Evolutionary conservation across 2,888 invertebrate species (phyloP).

Genomic region (Tetragonisca angustula): DNA sequence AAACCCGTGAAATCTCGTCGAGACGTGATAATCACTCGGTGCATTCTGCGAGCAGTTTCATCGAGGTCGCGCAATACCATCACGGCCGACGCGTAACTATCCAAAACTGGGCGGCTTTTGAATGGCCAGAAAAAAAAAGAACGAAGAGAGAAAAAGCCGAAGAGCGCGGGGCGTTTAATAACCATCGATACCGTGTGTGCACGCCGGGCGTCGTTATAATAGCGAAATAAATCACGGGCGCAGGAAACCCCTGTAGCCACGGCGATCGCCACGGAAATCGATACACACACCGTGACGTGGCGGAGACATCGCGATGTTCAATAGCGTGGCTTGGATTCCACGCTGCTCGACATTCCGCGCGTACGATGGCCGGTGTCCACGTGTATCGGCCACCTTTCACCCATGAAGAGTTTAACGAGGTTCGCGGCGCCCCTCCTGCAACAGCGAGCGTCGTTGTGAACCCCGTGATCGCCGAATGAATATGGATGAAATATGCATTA

Average conservation of each 20-base stretch:
- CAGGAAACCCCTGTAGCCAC: constrained; percentile 49
- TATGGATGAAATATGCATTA: constrained; percentile 78
- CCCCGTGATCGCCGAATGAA: constrained; percentile 62
- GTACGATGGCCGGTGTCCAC: constrained; percentile 37
- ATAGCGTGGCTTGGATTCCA: constrained; percentile 61
- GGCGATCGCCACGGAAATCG: constrained; percentile 61
- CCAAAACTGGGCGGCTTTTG: not conserved
- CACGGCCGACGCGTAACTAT: not conserved
- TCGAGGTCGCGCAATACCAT: not conserved
- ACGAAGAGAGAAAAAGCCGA: not conserved
- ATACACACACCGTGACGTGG: constrained; percentile 50
- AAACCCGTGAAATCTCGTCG: not conserved
- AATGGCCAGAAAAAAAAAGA: not conserved
- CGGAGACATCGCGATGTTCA: constrained; percentile 60
- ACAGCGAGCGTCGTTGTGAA: not conserved
- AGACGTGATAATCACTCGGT: not conserved
- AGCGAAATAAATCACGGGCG: constrained; percentile 49
- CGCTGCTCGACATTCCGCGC: constrained; percentile 55
- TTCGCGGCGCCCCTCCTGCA: constrained; percentile 11
- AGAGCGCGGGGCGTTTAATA: constrained; percentile 23
- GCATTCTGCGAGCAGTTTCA: not conserved
- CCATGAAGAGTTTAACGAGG: constrained; percentile 59
- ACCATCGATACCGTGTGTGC: constrained; percentile 13
- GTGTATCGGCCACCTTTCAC: constrained; percentile 55
- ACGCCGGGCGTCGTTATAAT: constrained; percentile 18